A percentile compares a stretch with the other conserved stretches of the same genome.
Evolutionary conservation across 2,888 invertebrate species (phyloP).

Genomic region (Lissonota sp.): DNA sequence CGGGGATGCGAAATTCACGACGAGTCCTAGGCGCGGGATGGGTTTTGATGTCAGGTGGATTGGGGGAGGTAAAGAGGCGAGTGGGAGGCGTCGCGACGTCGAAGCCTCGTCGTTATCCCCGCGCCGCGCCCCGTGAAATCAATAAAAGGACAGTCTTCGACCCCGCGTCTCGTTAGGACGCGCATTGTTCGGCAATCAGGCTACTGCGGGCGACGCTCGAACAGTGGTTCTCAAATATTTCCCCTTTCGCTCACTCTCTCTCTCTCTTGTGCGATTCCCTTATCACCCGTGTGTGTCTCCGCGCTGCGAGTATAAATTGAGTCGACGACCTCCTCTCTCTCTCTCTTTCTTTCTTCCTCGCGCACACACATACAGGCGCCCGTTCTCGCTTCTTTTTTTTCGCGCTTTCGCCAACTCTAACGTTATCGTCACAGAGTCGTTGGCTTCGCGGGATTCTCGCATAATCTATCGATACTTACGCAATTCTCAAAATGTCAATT

Average conservation of each 20-base stretch:
- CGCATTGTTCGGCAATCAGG: slow-evolving; percentile 80
- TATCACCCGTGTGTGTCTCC: slow-evolving; percentile 45
- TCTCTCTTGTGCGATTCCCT: slow-evolving; percentile 29
- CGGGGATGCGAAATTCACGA: not conserved
- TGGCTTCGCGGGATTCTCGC: slow-evolving; percentile 36
- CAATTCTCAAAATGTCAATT: slow-evolving; percentile 48
- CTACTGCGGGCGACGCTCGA: slow-evolving; percentile 72
- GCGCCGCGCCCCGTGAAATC: slow-evolving; percentile 72
- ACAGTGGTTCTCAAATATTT: slow-evolving; percentile 67
- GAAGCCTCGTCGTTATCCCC: slow-evolving; percentile 70
- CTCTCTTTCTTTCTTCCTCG: slow-evolving; percentile 32
- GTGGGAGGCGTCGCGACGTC: slow-evolving; percentile 66
- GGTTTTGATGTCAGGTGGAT: not conserved
- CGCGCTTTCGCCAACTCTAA: not conserved
- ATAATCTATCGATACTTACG: slow-evolving; percentile 65
- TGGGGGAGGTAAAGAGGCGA: slow-evolving; percentile 39
- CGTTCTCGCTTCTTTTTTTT: too few species aligned
- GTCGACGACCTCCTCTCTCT: slow-evolving; percentile 65
- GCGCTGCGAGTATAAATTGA: slow-evolving; percentile 57
- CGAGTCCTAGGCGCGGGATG: slow-evolving; percentile 30
- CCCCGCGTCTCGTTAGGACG: slow-evolving; percentile 77
- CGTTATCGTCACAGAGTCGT: slow-evolving; percentile 48
- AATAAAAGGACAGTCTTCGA: slow-evolving; percentile 79
- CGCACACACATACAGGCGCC: slow-evolving; percentile 12
- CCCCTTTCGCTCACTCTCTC: slow-evolving; percentile 26